These are phyloP conservation scores for Incurvaria masculella DNA, from an alignment of 2,888 invertebrate genomes.

Conservation along the genomic window DNA sequence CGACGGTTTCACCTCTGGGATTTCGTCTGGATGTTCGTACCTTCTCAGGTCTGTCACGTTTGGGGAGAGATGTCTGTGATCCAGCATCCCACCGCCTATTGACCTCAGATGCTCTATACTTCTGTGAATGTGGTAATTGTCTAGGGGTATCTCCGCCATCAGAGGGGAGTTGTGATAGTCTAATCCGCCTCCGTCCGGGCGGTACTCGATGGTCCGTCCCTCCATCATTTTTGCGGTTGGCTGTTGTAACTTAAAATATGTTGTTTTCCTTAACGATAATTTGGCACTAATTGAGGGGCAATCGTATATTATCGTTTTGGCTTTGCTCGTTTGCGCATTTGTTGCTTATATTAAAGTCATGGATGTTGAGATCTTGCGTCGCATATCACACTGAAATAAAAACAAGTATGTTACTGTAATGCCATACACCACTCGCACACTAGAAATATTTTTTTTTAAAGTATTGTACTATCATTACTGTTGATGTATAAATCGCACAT, in stretches of 20 bases:
- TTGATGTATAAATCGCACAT: no score
- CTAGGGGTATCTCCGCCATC: constrained; percentile 65
- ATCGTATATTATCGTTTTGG: constrained; percentile 27
- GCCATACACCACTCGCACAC: no score
- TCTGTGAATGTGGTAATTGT: constrained; percentile 63
- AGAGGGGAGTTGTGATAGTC: constrained; percentile 66
- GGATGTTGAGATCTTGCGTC: constrained; percentile 51
- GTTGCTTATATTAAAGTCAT: constrained; percentile 38
- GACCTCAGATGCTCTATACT: constrained; percentile 64
- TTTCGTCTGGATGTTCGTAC: constrained; percentile 50
- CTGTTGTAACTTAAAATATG: constrained; percentile 37
- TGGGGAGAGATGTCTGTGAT: constrained; percentile 45
- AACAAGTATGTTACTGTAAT: no score
- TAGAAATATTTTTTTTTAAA: no score
- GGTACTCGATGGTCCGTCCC: constrained; percentile 53
- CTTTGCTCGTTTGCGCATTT: constrained; percentile 14
- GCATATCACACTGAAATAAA: constrained; percentile 39
- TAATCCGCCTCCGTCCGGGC: constrained; percentile 58
- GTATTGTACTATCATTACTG: no score
- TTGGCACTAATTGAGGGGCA: constrained; percentile 45
- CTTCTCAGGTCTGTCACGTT: constrained; percentile 48
- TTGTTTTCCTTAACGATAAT: constrained; percentile 29
- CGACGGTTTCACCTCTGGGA: constrained; percentile 50
- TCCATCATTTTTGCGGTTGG: constrained; percentile 48
- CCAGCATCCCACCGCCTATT: constrained; percentile 52